Conservation (phyloP, 2,113 vertebrate species). For the Cinclus mexicanus region DNA sequence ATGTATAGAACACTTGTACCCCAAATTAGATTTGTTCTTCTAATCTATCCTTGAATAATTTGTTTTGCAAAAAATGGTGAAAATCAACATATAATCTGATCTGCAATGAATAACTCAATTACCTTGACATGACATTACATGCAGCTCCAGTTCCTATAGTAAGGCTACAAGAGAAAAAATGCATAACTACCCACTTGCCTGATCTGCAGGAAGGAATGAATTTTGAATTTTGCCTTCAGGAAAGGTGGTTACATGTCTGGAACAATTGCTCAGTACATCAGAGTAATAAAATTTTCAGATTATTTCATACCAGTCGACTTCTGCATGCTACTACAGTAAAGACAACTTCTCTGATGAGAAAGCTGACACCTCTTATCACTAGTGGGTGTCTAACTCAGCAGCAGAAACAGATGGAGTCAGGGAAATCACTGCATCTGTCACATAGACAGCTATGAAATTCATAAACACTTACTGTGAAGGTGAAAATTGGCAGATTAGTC, state of each 20-base stretch:
- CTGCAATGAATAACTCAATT: slow-evolving; percentile 25
- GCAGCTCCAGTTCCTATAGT: background rate
- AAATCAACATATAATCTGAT: slow-evolving; percentile 20
- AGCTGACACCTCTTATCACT: slow-evolving; percentile 47
- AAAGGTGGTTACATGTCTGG: background rate
- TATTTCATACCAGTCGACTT: slow-evolving; percentile 60
- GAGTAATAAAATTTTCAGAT: slow-evolving; percentile 52
- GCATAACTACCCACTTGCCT: background rate
- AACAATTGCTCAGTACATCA: slow-evolving; percentile 23
- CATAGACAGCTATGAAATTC: slow-evolving; percentile 25
- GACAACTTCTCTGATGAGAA: slow-evolving; percentile 54
- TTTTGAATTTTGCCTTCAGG: slow-evolving; percentile 45
- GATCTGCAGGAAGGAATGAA: background rate
- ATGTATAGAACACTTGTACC: slow-evolving; percentile 27
- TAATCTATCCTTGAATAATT: slow-evolving; percentile 19
- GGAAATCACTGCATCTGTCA: slow-evolving; percentile 63
- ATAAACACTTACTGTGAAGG: slow-evolving; percentile 48
- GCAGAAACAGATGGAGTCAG: slow-evolving; percentile 55
- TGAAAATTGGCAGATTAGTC: slow-evolving; percentile 44
- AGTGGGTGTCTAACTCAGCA: slow-evolving; percentile 58
- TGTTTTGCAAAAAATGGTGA: slow-evolving; percentile 8
- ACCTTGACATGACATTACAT: background rate
- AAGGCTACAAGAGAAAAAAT: background rate
- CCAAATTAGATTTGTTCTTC: slow-evolving; percentile 27
- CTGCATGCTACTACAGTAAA: slow-evolving; percentile 4